A percentile compares a stretch with the other conserved stretches of the same genome.
phyloP scores from a whole-genome alignment of 2,113 vertebrate genomes.

The Origma solitaria region DNA sequence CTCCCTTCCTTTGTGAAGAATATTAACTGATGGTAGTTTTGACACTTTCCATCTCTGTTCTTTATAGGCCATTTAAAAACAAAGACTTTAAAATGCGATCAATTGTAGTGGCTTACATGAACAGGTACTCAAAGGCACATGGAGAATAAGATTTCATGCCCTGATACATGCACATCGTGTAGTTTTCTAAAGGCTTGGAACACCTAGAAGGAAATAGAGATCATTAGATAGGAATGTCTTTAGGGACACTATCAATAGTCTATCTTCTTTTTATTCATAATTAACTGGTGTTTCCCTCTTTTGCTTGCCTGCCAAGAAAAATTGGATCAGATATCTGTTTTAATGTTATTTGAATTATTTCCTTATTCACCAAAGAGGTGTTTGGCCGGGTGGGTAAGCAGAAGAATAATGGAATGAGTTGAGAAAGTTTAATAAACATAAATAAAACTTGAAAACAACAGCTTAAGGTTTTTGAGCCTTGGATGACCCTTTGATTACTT shows the following conservation, averaged over 20 bases:
- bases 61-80: not conserved
- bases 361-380: not conserved
- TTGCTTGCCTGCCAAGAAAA: not conserved
- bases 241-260: not conserved
- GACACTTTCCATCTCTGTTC: not conserved
- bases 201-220: not conserved
- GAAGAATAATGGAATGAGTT: constrained; percentile 20
- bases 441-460: constrained; percentile 39
- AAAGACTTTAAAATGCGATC: not conserved
- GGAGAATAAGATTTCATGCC: not conserved
- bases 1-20: not conserved
- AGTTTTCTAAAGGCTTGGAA: not conserved
- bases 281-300: not conserved
- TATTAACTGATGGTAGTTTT: not conserved
- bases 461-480: constrained; percentile 13
- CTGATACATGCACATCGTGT: not conserved
- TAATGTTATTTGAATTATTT: constrained; percentile 3
- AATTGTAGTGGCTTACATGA: not conserved
- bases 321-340: not conserved
- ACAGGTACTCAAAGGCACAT: not conserved
- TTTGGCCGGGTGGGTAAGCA: not conserved
- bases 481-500: constrained; percentile 17
- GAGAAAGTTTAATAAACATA: constrained; percentile 32
- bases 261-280: not conserved
- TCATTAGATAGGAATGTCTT: not conserved